These are phyloP conservation scores for Eupithecia subfuscata DNA, from an alignment of 2,888 invertebrate species.

Conservation along the genomic window DNA sequence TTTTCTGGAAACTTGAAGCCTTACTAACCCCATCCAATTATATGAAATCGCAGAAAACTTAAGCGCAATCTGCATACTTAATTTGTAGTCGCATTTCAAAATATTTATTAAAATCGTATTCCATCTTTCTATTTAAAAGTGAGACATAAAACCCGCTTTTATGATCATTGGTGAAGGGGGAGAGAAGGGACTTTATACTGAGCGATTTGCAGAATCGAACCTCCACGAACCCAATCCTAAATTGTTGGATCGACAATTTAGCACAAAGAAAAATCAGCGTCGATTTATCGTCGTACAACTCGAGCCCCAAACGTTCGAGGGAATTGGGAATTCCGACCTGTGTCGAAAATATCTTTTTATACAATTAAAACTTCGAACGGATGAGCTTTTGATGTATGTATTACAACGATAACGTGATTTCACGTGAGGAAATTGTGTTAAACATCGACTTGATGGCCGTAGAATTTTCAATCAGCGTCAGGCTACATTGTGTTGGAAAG, in stretches of 20 bases:
- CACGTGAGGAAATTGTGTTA: constrained; percentile 3
- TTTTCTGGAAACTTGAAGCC: background rate
- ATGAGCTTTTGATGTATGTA: constrained; percentile 12
- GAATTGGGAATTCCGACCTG: constrained; percentile 33
- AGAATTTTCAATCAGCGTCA: constrained; percentile 1
- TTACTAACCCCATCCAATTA: background rate
- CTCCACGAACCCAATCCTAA: constrained; percentile 35
- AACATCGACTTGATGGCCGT: background rate
- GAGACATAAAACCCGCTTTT: constrained; percentile 21
- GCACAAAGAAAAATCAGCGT: constrained; percentile 44
- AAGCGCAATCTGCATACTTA: background rate
- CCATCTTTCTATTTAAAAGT: background rate
- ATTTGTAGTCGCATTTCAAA: background rate
- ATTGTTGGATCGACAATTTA: constrained; percentile 40
- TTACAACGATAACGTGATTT: constrained; percentile 6
- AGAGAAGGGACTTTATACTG: constrained; percentile 25
- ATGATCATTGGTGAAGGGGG: constrained; percentile 16
- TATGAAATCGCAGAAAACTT: background rate
- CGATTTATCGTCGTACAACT: constrained; percentile 40
- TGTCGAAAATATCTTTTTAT: constrained; percentile 35
- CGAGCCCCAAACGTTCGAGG: constrained; percentile 36
- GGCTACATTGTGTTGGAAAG: constrained; percentile 5
- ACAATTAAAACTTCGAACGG: constrained; percentile 14
- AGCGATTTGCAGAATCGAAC: constrained; percentile 30
- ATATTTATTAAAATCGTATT: background rate